These are phyloP conservation scores for Clupea harengus DNA, from an alignment of 2,113 vertebrate species.

Conservation along the genomic window DNA sequence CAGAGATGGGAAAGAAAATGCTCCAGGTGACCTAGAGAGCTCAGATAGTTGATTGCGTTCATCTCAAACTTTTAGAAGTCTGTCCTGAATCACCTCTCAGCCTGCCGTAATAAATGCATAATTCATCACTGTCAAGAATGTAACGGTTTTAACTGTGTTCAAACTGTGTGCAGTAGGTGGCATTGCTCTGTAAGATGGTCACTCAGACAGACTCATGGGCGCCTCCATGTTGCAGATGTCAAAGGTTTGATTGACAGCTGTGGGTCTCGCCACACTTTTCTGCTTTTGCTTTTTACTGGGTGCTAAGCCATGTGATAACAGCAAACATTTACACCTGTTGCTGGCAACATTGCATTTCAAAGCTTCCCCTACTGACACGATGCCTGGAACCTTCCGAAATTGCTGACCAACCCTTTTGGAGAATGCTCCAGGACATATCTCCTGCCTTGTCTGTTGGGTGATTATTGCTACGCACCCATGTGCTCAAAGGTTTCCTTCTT, in stretches of 20 bases:
- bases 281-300: slow-evolving; percentile 17
- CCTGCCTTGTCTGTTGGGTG: slow-evolving; percentile 51
- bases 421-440: slow-evolving; percentile 57
- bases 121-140: neutral
- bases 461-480: slow-evolving; percentile 53
- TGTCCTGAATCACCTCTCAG: neutral
- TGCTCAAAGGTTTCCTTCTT: slow-evolving; percentile 43
- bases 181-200: neutral
- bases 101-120: neutral
- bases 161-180: neutral
- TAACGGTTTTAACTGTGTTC: neutral
- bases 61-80: neutral
- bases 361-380: slow-evolving; percentile 25
- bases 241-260: slow-evolving; percentile 9
- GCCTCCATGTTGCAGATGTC: slow-evolving; percentile 1
- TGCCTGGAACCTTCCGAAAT: slow-evolving; percentile 29
- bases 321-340: slow-evolving; percentile 34
- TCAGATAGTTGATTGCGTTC: neutral
- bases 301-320: slow-evolving; percentile 34
- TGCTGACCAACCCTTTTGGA: slow-evolving; percentile 23
- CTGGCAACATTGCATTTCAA: slow-evolving; percentile 22
- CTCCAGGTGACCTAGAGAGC: neutral
- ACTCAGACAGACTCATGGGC: neutral
- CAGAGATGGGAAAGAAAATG: neutral
- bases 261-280: slow-evolving; percentile 11